Conservation (phyloP, 2,797 vertebrate species). For the Spheniscus humboldti region DNA sequence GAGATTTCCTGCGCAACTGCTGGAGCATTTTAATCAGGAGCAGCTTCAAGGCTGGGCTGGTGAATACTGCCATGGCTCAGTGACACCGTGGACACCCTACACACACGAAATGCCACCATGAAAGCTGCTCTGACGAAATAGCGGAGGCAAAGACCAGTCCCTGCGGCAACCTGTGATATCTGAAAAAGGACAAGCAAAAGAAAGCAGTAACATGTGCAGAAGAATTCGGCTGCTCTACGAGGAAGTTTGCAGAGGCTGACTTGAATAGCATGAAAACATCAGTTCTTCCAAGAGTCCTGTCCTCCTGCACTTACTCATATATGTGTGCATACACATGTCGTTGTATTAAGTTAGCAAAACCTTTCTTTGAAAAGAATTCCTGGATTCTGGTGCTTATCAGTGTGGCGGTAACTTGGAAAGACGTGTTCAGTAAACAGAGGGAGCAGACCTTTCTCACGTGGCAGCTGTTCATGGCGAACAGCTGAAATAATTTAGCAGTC, state of each 20-base stretch:
- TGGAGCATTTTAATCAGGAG: background rate
- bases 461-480: background rate
- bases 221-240: background rate
- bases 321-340: fast-evolving
- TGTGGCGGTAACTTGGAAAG: background rate
- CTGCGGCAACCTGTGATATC: background rate
- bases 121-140: background rate
- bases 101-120: background rate
- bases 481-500: background rate
- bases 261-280: background rate
- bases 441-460: background rate
- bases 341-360: background rate
- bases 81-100: background rate
- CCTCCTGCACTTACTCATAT: background rate
- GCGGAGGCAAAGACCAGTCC: background rate
- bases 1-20: background rate
- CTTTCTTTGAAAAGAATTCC: background rate
- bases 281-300: background rate
- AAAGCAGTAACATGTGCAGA: background rate
- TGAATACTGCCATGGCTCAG: background rate
- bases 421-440: background rate
- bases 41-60: background rate
- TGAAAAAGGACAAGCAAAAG: background rate
- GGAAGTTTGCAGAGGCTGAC: background rate
- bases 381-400: background rate